phyloP scores from a whole-genome alignment of 30 jellyfish, hydroid and myxozoan genomes.

The Cassiopea xamachana region DNA sequence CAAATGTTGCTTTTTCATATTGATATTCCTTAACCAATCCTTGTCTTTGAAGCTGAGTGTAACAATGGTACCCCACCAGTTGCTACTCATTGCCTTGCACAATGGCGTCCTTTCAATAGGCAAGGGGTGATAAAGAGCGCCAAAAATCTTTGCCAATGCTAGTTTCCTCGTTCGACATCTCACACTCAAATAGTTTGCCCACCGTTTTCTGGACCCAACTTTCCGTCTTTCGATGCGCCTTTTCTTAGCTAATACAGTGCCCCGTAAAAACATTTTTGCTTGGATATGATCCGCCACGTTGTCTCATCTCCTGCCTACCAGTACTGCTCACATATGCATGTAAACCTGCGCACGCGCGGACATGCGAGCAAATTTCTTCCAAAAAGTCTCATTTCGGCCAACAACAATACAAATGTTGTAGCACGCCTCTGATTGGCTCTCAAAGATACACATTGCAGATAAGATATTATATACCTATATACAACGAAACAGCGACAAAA shows the following conservation, averaged over 20 bases:
- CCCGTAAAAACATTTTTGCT: not conserved
- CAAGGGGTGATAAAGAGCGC: not conserved
- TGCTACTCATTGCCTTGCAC: not conserved
- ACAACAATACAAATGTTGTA: too few species aligned
- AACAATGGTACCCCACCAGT: conserved; percentile 1
- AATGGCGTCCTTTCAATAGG: not conserved
- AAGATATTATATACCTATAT: too few species aligned
- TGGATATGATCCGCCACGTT: conserved; percentile 8
- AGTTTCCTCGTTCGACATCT: conserved; percentile 17
- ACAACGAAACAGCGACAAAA: too few species aligned
- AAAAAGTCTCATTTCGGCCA: too few species aligned
- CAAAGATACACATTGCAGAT: too few species aligned
- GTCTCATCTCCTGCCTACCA: conserved; percentile 12
- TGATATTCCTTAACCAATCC: conserved; percentile 8
- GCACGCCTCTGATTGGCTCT: too few species aligned
- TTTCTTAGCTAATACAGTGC: conserved; percentile 15
- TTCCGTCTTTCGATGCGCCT: conserved; percentile 33
- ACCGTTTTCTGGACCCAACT: conserved; percentile 13
- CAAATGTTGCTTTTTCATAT: conserved; percentile 22
- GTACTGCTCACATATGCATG: not conserved
- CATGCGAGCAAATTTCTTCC: too few species aligned
- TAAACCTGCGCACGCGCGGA: conserved; percentile 17
- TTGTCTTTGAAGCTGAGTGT: not conserved
- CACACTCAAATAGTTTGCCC: conserved; percentile 22
- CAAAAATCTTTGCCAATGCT: conserved; percentile 13